These are phyloP conservation scores for Sminthopsis crassicaudata DNA, from an alignment of 2,113 vertebrate species.

Conservation along the genomic window DNA sequence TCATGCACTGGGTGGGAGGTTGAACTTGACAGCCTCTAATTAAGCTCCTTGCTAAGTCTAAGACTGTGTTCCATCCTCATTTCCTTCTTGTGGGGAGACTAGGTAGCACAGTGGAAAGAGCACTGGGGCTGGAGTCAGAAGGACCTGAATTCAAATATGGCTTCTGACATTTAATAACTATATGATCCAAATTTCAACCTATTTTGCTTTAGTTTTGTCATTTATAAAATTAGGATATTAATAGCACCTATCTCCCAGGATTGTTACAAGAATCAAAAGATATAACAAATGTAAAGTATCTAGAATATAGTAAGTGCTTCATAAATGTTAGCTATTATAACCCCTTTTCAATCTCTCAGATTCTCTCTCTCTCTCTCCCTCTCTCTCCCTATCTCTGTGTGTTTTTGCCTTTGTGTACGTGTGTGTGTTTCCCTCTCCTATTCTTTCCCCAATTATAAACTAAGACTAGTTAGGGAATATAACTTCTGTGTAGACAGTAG, in stretches of 20 bases:
- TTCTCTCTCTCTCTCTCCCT: not conserved
- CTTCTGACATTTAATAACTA: not conserved
- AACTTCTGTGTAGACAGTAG: not conserved
- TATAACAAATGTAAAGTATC: not conserved
- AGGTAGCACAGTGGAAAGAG: not conserved
- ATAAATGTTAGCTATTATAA: not conserved
- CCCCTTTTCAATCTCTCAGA: not conserved
- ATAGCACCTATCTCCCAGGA: not conserved
- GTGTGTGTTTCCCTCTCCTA: not conserved
- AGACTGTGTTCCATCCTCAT: not conserved
- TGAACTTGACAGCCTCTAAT: not conserved
- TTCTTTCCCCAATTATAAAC: constrained; percentile 42
- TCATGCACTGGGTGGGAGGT: not conserved
- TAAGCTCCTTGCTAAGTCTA: not conserved
- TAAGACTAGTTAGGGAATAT: not conserved
- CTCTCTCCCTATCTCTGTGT: accelerated
- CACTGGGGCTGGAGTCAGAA: not conserved
- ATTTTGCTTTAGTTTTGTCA: not conserved
- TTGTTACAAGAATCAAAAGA: not conserved
- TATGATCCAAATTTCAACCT: not conserved
- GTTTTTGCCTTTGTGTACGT: not conserved
- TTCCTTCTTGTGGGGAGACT: not conserved
- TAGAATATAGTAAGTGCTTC: not conserved
- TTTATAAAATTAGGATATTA: not conserved
- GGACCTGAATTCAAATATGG: not conserved